Conservation (phyloP, 2,888 invertebrate genomes). For the Ethmia dodecea region DNA sequence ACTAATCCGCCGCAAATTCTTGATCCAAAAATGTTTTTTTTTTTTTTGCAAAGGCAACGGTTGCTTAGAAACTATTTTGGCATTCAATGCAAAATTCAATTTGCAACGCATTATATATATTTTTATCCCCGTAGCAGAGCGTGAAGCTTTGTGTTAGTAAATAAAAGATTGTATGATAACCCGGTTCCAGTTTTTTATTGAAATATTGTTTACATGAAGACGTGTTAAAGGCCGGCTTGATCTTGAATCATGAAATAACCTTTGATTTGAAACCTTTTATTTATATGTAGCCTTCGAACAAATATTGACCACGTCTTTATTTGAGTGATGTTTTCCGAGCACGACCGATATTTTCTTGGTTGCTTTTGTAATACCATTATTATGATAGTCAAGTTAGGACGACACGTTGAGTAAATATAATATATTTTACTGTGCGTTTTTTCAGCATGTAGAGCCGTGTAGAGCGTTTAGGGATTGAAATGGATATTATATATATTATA, state of each 20-base stretch:
- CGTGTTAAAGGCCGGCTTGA: conserved; percentile 24
- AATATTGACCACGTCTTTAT: no score
- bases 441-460: no score
- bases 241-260: conserved; percentile 3
- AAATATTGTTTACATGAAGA: conserved; percentile 19
- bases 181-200: conserved; percentile 23
- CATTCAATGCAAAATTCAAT: conserved; percentile 19
- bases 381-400: no score
- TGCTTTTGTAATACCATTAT: no score
- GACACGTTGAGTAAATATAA: no score
- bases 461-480: no score
- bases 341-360: neutral
- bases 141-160: conserved; percentile 25
- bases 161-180: conserved; percentile 30
- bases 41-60: conserved; percentile 33
- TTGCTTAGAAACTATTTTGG: conserved; percentile 31
- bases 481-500: no score
- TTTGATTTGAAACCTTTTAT: no score
- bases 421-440: no score
- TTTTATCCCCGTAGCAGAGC: conserved; percentile 31
- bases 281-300: no score
- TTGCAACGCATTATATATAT: conserved; percentile 1
- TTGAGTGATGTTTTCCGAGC: conserved; percentile 1
- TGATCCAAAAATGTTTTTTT: no score
- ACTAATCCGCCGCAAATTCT: no score